A percentile compares a stretch with the other conserved stretches of the same genome.
Conservation (phyloP, 2,888 invertebrate genomes). For the Ornithoptera alexandrae region DNA sequence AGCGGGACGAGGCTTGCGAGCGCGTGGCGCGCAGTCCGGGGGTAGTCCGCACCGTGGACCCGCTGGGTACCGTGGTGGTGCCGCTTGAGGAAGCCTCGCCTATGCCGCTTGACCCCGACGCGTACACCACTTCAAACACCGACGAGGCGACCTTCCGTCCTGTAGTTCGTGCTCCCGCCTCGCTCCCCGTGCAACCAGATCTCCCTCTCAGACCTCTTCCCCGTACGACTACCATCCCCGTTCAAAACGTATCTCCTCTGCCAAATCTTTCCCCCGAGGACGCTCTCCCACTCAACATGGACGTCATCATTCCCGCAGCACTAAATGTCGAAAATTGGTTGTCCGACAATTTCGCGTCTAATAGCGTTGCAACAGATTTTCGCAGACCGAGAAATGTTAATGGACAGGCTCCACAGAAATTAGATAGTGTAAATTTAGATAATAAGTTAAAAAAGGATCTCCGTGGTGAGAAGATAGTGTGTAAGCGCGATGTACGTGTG, state of each 20-base stretch:
- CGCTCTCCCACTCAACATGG: conserved; percentile 42
- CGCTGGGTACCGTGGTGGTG: conserved; percentile 86
- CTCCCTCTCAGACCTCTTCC: conserved; percentile 57
- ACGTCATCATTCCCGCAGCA: conserved; percentile 44
- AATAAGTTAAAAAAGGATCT: conserved; percentile 43
- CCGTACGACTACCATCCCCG: conserved; percentile 64
- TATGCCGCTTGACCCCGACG: conserved; percentile 66
- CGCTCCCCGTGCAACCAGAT: conserved; percentile 43
- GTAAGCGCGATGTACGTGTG: conserved; percentile 42
- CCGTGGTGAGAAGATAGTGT: conserved; percentile 40
- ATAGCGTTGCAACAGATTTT: not conserved
- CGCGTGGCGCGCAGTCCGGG: conserved; percentile 47
- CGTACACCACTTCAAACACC: conserved; percentile 72
- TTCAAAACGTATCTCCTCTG: conserved; percentile 41
- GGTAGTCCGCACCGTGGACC: conserved; percentile 87
- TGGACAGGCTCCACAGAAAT: conserved; percentile 8
- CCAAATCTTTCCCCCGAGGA: conserved; percentile 34
- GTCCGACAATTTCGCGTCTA: conserved; percentile 21
- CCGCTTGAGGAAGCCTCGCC: conserved; percentile 51
- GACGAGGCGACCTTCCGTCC: conserved; percentile 86
- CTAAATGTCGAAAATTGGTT: conserved; percentile 40
- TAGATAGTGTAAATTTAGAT: conserved; percentile 43
- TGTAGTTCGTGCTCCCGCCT: conserved; percentile 76
- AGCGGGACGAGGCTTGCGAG: conserved; percentile 42
- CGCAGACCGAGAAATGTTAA: not conserved